A percentile compares a stretch with the other conserved stretches of the same genome.
phyloP scores from a whole-genome alignment of 2,888 invertebrate species.

The Rambutsinella grinnellia region DNA sequence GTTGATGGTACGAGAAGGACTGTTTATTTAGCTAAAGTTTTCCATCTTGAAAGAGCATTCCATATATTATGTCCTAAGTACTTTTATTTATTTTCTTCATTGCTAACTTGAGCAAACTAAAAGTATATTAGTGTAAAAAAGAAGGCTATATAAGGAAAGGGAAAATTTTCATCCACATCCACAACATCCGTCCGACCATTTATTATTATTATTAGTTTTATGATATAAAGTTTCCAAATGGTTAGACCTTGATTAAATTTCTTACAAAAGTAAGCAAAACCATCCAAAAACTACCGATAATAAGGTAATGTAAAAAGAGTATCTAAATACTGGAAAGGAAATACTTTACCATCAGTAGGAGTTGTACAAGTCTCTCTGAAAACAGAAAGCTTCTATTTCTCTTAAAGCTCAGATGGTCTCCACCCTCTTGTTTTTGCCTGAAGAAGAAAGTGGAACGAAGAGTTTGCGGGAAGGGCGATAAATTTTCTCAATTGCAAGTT shows the following conservation, averaged over 20 bases:
- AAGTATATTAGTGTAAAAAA: no score
- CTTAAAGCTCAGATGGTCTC: no score
- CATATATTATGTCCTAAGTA: background rate
- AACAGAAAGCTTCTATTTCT: no score
- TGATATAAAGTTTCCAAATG: conserved; percentile 36
- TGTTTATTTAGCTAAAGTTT: conserved; percentile 34
- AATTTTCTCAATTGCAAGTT: conserved; percentile 35
- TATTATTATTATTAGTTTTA: conserved; percentile 38
- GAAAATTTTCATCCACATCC: no score
- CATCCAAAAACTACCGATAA: background rate
- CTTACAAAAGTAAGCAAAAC: conserved; percentile 25
- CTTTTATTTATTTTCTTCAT: background rate
- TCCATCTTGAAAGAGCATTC: conserved; percentile 5
- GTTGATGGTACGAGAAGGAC: background rate
- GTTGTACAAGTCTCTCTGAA: no score
- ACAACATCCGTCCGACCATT: conserved; percentile 34
- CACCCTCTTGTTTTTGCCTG: conserved; percentile 22
- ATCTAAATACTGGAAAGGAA: no score
- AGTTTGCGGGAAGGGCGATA: conserved; percentile 13
- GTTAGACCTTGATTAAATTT: conserved; percentile 36
- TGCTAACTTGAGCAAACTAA: background rate
- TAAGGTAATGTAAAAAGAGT: background rate
- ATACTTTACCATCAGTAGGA: no score
- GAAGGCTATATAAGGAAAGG: no score
- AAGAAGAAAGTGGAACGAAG: conserved; percentile 9